A percentile compares a stretch with the other conserved stretches of the same genome.
Evolutionary conservation across 2,888 invertebrate species (phyloP).

Genomic region (Blera fallax): DNA sequence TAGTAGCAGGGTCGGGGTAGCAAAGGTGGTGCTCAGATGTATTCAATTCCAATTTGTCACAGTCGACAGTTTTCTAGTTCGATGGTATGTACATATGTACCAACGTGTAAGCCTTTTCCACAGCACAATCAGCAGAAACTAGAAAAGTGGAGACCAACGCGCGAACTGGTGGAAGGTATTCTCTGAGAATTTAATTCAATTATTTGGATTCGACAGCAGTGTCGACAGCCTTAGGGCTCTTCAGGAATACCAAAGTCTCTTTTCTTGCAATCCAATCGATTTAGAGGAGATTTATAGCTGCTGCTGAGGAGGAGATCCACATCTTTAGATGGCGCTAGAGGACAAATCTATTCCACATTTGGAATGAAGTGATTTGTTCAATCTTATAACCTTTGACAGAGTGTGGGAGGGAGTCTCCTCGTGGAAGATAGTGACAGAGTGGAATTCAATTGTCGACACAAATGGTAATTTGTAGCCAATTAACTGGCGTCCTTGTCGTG

Average conservation of each 20-base stretch:
- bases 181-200: conserved; percentile 62
- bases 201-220: conserved; percentile 37
- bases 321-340: conserved; percentile 10
- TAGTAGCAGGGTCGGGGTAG: neutral
- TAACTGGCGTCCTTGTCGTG: conserved; percentile 48
- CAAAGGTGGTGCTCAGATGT: neutral
- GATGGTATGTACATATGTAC: conserved; percentile 35
- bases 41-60: conserved; percentile 69
- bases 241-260: conserved; percentile 2
- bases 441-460: conserved; percentile 63
- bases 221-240: conserved; percentile 28
- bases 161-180: neutral
- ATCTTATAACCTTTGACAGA: neutral
- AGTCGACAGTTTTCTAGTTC: conserved; percentile 65
- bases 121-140: conserved; percentile 48
- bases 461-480: conserved; percentile 68
- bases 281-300: conserved; percentile 47
- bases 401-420: conserved; percentile 1
- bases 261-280: conserved; percentile 45
- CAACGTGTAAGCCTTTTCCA: conserved; percentile 27
- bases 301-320: neutral
- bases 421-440: neutral
- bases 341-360: conserved; percentile 21
- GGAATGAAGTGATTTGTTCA: conserved; percentile 29
- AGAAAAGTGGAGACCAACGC: neutral